Evolutionary conservation across 1,140 invertebrate genomes (phyloP), one percentile per base, ranked within the genome.

Genomic region (Euwallacea fornicatus): DNA sequence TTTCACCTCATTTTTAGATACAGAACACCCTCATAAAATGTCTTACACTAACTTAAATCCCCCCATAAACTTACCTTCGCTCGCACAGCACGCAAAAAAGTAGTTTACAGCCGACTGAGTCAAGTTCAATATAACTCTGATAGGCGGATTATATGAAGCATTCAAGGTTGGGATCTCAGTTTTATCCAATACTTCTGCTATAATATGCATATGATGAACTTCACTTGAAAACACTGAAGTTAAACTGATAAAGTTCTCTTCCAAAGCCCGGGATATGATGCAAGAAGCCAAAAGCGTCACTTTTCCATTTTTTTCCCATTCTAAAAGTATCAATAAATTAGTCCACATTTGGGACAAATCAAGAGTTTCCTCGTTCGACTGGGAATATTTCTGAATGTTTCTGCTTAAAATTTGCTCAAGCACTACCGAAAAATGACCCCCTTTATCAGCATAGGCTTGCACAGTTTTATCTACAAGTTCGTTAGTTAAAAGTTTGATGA

Each of bases 61-160:
- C 9, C 9, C 9, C 4, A 10, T 47, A 47, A 47, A 50, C 10
- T 50, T 83, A 91, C 89, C 88, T 82, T 85, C 81, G 77, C 90
- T 84, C 54, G 84, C 85, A 62, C 92, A 84, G 72, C 89, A 91
- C 47, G 87, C 84, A 81, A 92, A 93, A 78, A 93, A 93, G 80
- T 92, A 93, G 75, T 88, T 86, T 0, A 92, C 87, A 16, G 88
- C 86, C 0, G 90, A 86, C 73, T 88, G 85, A 0, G 89, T 88
- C 6, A 92, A 80, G 80, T 89, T 91, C 42, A 90, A 72, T 53
- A 81, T 80, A 7, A 85, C 81, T 74, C 84, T 81, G 53, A 86
- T 76, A 42, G 83, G 84, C 7, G 82, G 78, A 33, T 66, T 77
- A 60, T 78, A 76, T 42, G 75, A 73, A 73, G 71, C 71, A 78